phyloP scores from a whole-genome alignment of 2,888 invertebrate species.

The Cryptocheilus praepositus region DNA sequence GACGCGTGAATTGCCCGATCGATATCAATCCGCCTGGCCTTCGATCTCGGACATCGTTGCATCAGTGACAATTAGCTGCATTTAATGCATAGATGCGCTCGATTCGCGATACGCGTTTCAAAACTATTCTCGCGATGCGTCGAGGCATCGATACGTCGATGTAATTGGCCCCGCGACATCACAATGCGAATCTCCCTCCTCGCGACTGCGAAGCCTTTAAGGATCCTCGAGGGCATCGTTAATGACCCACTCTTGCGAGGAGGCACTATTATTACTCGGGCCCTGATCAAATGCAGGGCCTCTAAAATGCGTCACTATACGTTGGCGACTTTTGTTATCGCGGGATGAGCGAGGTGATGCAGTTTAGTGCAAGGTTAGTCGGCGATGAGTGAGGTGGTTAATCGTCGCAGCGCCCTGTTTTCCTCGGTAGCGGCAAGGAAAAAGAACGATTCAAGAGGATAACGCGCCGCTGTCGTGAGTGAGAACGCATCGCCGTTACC shows the following conservation, averaged over 20 bases:
- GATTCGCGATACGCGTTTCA: too few species aligned
- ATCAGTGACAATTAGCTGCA: too few species aligned
- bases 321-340: constrained; percentile 63
- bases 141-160: too few species aligned
- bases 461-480: neutral
- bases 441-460: constrained; percentile 1
- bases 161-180: too few species aligned
- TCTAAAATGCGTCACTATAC: constrained; percentile 52
- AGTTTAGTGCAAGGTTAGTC: constrained; percentile 72
- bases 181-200: neutral
- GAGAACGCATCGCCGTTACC: too few species aligned
- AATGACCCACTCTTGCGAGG: constrained; percentile 38
- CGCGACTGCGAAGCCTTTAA: constrained; percentile 16
- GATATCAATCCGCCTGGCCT: too few species aligned
- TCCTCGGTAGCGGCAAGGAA: constrained; percentile 37
- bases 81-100: too few species aligned
- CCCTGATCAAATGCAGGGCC: constrained; percentile 52
- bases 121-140: too few species aligned
- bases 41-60: too few species aligned
- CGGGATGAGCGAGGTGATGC: constrained; percentile 61
- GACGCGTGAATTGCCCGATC: too few species aligned
- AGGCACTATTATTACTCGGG: constrained; percentile 19
- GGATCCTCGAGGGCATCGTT: constrained; percentile 46
- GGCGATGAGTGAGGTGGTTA: constrained; percentile 69
- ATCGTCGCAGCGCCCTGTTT: constrained; percentile 53